Conservation (phyloP, 1,140 invertebrate genomes). For the Colletes gigas region DNA sequence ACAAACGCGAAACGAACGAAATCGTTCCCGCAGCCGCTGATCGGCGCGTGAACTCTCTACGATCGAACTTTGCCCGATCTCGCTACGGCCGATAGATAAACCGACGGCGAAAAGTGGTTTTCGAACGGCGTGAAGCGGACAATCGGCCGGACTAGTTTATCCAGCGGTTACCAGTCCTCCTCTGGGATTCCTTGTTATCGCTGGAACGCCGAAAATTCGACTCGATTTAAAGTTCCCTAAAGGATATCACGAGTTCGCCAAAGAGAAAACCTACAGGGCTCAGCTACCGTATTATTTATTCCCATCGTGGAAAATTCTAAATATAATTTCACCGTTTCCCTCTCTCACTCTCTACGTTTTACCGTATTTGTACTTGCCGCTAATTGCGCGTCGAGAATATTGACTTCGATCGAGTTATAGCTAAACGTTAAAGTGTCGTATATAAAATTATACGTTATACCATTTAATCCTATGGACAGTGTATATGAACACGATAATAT, state of each 20-base stretch:
- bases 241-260: too few species aligned
- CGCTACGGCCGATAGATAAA: background rate
- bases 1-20: constrained; percentile 51
- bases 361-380: too few species aligned
- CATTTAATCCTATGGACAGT: background rate
- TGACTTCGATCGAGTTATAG: too few species aligned
- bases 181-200: constrained; percentile 11
- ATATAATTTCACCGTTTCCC: background rate
- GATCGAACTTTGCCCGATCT: background rate
- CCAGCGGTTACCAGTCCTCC: background rate
- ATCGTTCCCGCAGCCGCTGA: background rate
- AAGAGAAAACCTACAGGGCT: too few species aligned
- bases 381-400: too few species aligned
- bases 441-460: background rate
- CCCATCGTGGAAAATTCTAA: background rate
- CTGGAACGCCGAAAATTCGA: background rate
- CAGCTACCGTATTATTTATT: background rate
- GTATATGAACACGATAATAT: too few species aligned
- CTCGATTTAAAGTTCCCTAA: background rate
- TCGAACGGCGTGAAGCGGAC: background rate
- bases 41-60: background rate
- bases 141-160: background rate
- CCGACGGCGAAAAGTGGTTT: too few species aligned
- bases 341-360: too few species aligned
- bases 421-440: too few species aligned